phyloP scores from a whole-genome alignment of 1,140 invertebrate species.

The Tachypleus tridentatus region DNA sequence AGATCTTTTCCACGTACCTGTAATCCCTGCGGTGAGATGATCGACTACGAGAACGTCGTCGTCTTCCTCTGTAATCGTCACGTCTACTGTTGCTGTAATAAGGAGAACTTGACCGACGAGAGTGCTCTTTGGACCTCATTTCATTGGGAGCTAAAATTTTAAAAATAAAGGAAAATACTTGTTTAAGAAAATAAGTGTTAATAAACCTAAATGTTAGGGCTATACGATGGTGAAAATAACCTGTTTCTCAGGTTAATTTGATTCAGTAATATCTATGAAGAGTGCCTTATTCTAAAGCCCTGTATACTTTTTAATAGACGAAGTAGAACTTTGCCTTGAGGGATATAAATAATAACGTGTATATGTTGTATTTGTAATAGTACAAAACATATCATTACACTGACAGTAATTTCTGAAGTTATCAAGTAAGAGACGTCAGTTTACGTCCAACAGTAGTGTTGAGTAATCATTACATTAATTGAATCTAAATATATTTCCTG shows the following conservation, averaged over 20 bases:
- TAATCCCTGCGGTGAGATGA: too few species aligned
- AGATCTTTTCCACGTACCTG: neutral
- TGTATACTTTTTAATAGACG: neutral
- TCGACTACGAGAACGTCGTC: too few species aligned
- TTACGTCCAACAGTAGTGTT: too few species aligned
- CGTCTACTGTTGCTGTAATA: conserved; percentile 16
- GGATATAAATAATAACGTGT: neutral
- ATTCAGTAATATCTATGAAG: neutral
- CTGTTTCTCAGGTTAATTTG: neutral
- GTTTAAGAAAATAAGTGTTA: too few species aligned
- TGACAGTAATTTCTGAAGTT: too few species aligned
- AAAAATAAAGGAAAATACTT: too few species aligned
- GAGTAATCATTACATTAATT: too few species aligned
- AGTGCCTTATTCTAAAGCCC: neutral
- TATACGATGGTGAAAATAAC: neutral
- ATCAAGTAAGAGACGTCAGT: too few species aligned
- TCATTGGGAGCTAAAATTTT: conserved; percentile 16
- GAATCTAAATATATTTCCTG: too few species aligned
- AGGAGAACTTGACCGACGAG: conserved; percentile 11
- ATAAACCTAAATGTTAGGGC: neutral
- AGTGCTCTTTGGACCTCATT: conserved; percentile 21
- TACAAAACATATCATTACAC: too few species aligned
- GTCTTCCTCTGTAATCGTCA: conserved; percentile 10
- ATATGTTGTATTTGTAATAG: too few species aligned
- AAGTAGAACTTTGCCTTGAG: neutral